Base-by-base conservation (phyloP, 2,888 invertebrate genomes). In the Chloroclystis v-ata region DNA sequence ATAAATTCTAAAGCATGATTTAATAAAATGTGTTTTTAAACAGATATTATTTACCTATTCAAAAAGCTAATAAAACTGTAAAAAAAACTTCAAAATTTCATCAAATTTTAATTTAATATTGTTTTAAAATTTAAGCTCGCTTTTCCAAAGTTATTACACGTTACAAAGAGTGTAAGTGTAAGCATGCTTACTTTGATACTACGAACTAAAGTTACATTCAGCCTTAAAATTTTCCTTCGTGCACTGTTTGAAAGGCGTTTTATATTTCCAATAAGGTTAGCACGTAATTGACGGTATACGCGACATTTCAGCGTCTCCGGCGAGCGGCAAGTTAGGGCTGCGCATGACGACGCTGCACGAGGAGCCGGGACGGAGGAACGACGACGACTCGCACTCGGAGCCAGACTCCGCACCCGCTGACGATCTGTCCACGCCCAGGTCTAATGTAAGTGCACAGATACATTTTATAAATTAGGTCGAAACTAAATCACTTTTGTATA, bases 341-440 rank as follows among this genome's bases (percentile, higher is more conserved):
- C 92, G 97, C 37, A 96, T 97, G 96, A 95, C 95, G 39, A 97
- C 97, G 0, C 81, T 97, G 33, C 94, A 97, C 69, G 97, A 97
- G 76, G 97, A 97, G 78, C 93, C 93, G 8, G 84, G 83, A 1
- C 61, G 85, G 8, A 65, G 82, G 8, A 82, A 80, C 52, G 83
- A 83, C 29, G 89, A 89, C 1, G 89, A 89, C 49, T 87, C 89
- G 0, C 89, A 86, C 48, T 89, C 88, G 1, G 89, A 89, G 57
- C 88, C 89, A 0, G 89, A 89, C 47, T 77, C 78, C 0, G 82
- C 78, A 25, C 82, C 83, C 0, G 43, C 66, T 5, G 86, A 85
- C 54, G 81, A 81, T 28, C 65, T 79, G 3, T 73, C 74, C 8
- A 87, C 85, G 11, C 86, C 85, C 1, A 61, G 77, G 8, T 81